Evolutionary conservation across 2,113 vertebrate genomes (phyloP).

Genomic region (Sceloporus undulatus): DNA sequence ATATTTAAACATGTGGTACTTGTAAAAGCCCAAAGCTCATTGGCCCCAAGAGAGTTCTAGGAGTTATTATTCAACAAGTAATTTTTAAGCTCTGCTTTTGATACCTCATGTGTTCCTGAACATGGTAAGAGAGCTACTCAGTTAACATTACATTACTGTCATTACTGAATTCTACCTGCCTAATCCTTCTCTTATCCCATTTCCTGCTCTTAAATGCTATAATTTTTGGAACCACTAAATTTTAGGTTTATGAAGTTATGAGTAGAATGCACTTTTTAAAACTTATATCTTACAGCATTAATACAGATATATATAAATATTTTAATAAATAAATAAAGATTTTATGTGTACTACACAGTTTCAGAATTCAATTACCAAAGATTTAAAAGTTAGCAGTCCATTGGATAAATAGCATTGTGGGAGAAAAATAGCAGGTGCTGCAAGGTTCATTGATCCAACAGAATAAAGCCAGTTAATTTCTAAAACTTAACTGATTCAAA

Average conservation of each 20-base stretch:
- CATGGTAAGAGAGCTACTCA: not conserved
- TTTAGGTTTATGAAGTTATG: not conserved
- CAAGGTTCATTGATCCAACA: constrained; percentile 9
- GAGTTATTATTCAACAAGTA: too few species aligned
- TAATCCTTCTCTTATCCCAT: too few species aligned
- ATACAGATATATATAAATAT: not conserved
- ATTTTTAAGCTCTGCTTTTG: not conserved
- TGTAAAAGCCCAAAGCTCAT: too few species aligned
- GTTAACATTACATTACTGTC: not conserved
- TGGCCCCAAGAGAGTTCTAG: too few species aligned
- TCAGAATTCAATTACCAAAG: constrained; percentile 5
- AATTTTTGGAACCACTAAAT: not conserved
- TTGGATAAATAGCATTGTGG: constrained; percentile 8
- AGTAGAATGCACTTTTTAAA: not conserved
- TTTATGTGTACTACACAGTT: not conserved
- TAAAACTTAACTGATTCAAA: constrained; percentile 5
- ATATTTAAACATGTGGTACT: too few species aligned
- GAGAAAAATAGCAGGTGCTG: not conserved
- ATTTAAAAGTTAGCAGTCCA: not conserved
- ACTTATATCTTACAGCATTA: not conserved
- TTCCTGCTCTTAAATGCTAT: not conserved
- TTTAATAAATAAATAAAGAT: too few species aligned
- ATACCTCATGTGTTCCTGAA: not conserved
- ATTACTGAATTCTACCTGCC: not conserved
- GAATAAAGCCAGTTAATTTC: not conserved